These are phyloP conservation scores for Kryphioiulus occultus DNA, from an alignment of 2,888 invertebrate genomes.

Conservation along the genomic window DNA sequence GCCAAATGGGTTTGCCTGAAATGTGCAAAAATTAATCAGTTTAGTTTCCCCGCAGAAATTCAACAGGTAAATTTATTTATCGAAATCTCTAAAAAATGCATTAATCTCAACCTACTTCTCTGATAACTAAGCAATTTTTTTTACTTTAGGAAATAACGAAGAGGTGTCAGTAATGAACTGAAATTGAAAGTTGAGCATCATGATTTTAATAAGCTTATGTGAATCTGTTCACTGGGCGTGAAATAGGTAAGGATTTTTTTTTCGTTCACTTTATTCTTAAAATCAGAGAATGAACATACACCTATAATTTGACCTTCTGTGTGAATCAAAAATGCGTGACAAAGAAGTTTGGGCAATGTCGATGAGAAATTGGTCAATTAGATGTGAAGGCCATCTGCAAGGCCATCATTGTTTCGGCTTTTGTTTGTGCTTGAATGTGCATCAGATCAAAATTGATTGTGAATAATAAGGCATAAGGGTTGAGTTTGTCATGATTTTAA, in stretches of 20 bases:
- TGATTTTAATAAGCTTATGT: too few species aligned
- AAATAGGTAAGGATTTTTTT: too few species aligned
- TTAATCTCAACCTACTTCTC: background rate
- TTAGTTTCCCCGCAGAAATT: slow-evolving; percentile 50
- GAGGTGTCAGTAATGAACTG: background rate
- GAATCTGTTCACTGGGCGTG: too few species aligned
- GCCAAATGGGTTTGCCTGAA: slow-evolving; percentile 47
- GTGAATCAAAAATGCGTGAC: too few species aligned
- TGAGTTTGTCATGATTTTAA: background rate
- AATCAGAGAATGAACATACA: too few species aligned
- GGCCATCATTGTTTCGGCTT: background rate
- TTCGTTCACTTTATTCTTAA: too few species aligned
- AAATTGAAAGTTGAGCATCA: too few species aligned
- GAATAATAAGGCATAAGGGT: background rate
- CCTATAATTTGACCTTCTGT: too few species aligned
- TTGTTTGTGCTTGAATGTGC: too few species aligned
- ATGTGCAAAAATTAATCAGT: slow-evolving; percentile 48
- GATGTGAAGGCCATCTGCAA: background rate
- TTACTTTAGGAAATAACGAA: background rate
- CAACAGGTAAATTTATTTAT: slow-evolving; percentile 14
- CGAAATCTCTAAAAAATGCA: background rate
- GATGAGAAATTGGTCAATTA: background rate
- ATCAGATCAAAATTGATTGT: background rate
- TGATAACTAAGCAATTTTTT: background rate
- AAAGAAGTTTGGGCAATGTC: background rate